Conservation (phyloP, 2,113 vertebrate genomes). For the Paracanthobrama guichenoti region DNA sequence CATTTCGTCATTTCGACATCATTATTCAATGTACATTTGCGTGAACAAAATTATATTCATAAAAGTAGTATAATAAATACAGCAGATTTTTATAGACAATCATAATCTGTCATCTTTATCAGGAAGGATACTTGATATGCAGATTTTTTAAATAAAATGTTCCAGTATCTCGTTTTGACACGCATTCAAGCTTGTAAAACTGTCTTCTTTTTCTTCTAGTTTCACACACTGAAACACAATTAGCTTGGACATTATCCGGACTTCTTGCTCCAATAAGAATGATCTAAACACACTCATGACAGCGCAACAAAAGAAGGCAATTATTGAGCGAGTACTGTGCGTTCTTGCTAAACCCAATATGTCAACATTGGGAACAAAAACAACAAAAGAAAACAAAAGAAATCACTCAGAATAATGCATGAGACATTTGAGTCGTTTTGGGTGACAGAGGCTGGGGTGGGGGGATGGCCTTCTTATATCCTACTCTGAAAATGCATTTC, state of each 20-base stretch:
- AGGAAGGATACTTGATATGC: neutral
- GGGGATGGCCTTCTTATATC: constrained; percentile 65
- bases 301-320: constrained; percentile 70
- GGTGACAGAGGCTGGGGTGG: constrained; percentile 55
- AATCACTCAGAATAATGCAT: constrained; percentile 75
- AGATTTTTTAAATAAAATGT: neutral
- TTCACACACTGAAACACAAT: constrained; percentile 39
- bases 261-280: constrained; percentile 65
- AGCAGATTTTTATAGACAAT: neutral
- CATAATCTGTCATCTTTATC: neutral
- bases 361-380: constrained; percentile 68
- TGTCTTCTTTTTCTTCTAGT: constrained; percentile 18
- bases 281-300: constrained; percentile 69
- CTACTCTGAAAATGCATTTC: constrained; percentile 73
- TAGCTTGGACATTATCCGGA: constrained; percentile 62
- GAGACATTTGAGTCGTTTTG: constrained; percentile 72
- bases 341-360: constrained; percentile 68
- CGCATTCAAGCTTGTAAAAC: constrained; percentile 55
- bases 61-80: neutral
- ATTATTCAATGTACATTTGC: neutral
- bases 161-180: constrained; percentile 23
- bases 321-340: constrained; percentile 70
- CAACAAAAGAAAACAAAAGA: constrained; percentile 68
- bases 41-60: neutral
- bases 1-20: neutral